Evolutionary conservation across 64 coral and sea anemone genomes (phyloP).

Genomic region (Hydrozoanthus tunicans): DNA sequence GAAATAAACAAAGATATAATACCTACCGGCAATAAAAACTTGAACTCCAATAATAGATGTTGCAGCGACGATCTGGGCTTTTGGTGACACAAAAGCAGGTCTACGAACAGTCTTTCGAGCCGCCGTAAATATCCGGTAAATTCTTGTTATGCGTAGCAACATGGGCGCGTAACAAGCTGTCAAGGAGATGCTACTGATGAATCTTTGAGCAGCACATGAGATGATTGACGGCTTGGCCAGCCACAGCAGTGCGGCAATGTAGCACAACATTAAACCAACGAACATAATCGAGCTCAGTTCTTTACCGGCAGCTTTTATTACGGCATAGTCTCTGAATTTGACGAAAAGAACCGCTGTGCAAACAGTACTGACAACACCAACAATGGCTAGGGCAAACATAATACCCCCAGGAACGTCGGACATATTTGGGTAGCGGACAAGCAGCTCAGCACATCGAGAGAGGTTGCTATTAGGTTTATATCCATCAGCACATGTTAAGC

Average conservation of each 20-base stretch:
- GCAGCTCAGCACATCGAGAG: slow-evolving; percentile 65
- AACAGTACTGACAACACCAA: slow-evolving; percentile 68
- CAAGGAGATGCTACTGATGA: slow-evolving; percentile 79
- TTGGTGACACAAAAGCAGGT: slow-evolving; percentile 78
- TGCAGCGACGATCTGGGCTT: slow-evolving; percentile 74
- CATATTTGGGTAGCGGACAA: slow-evolving; percentile 47
- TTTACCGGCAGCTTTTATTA: slow-evolving; percentile 86
- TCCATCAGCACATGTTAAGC: slow-evolving; percentile 58
- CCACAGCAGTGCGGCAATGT: slow-evolving; percentile 58
- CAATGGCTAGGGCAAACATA: slow-evolving; percentile 31
- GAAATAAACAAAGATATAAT: background rate
- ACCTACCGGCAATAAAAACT: slow-evolving; percentile 62
- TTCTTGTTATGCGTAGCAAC: slow-evolving; percentile 80
- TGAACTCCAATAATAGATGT: slow-evolving; percentile 72
- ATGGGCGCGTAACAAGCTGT: slow-evolving; percentile 88
- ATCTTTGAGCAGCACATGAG: slow-evolving; percentile 54
- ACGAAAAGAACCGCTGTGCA: slow-evolving; percentile 73
- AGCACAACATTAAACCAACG: slow-evolving; percentile 67
- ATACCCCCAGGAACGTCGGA: slow-evolving; percentile 52
- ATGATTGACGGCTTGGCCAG: slow-evolving; percentile 47
- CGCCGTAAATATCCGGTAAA: slow-evolving; percentile 91
- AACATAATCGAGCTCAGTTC: slow-evolving; percentile 82
- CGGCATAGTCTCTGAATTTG: slow-evolving; percentile 53
- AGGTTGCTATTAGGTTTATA: slow-evolving; percentile 46
- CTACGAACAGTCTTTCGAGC: slow-evolving; percentile 81